Conservation (phyloP, 2,797 vertebrate genomes). For the Vireo griseus region DNA sequence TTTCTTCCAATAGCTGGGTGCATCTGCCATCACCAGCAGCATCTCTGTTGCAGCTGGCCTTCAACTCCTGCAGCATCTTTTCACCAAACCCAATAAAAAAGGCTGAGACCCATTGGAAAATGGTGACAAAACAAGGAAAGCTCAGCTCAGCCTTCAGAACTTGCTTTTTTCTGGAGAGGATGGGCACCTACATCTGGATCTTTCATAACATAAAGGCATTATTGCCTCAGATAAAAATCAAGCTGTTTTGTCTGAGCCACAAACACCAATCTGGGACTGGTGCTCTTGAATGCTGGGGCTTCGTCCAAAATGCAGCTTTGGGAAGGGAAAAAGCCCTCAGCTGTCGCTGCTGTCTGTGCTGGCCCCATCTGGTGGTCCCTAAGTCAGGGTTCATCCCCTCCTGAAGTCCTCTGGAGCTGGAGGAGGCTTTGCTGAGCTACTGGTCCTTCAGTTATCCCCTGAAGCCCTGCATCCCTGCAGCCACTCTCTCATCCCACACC, state of each 20-base stretch:
- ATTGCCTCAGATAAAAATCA: not conserved
- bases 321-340: not conserved
- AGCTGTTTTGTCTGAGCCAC: not conserved
- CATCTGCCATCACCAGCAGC: not conserved
- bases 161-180: not conserved
- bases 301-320: not conserved
- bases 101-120: fast-evolving
- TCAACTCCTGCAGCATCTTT: not conserved
- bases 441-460: fast-evolving
- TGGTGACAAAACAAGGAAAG: not conserved
- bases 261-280: not conserved
- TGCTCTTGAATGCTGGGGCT: not conserved
- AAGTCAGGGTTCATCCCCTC: fast-evolving
- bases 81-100: not conserved
- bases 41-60: not conserved
- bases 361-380: not conserved
- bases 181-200: not conserved
- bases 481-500: fast-evolving
- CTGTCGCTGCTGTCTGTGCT: fast-evolving
- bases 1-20: not conserved
- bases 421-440: not conserved
- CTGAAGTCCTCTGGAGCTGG: not conserved
- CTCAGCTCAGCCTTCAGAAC: not conserved
- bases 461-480: fast-evolving
- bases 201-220: not conserved